Conservation (phyloP, 1,140 invertebrate species). For the Neodiprion fabricii region DNA sequence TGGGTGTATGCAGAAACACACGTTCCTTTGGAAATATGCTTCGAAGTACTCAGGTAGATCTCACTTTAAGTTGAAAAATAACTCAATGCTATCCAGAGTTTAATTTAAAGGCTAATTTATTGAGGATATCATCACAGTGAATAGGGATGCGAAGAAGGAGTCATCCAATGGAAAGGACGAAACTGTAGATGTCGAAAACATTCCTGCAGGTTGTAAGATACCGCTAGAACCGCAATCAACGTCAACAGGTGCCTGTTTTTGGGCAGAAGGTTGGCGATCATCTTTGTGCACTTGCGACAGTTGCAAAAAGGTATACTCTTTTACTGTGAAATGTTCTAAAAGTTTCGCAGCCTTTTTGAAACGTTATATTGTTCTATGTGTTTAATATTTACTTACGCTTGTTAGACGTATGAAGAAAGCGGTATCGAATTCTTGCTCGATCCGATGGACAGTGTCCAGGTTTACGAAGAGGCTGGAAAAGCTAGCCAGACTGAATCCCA, state of each 20-base stretch:
- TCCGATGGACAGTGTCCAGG: constrained; percentile 81
- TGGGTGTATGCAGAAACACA: constrained; percentile 74
- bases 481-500: constrained; percentile 62
- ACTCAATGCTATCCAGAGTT: constrained; percentile 1
- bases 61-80: constrained; percentile 15
- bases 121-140: constrained; percentile 13
- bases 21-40: constrained; percentile 79
- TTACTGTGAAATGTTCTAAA: not conserved
- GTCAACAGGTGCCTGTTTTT: constrained; percentile 65
- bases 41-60: constrained; percentile 49
- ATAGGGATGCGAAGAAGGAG: constrained; percentile 26
- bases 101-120: constrained; percentile 8
- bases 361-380: constrained; percentile 15
- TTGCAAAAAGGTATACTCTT: constrained; percentile 57
- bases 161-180: constrained; percentile 34
- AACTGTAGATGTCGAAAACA: constrained; percentile 36
- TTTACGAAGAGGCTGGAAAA: constrained; percentile 85
- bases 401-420: constrained; percentile 70
- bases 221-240: constrained; percentile 33
- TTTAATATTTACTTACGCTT: constrained; percentile 41
- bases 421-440: constrained; percentile 79
- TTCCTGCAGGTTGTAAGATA: constrained; percentile 42
- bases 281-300: constrained; percentile 74
- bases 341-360: not conserved
- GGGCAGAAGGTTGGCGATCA: constrained; percentile 75